phyloP scores from a whole-genome alignment of 2,797 vertebrate species.

The Mus caroli region DNA sequence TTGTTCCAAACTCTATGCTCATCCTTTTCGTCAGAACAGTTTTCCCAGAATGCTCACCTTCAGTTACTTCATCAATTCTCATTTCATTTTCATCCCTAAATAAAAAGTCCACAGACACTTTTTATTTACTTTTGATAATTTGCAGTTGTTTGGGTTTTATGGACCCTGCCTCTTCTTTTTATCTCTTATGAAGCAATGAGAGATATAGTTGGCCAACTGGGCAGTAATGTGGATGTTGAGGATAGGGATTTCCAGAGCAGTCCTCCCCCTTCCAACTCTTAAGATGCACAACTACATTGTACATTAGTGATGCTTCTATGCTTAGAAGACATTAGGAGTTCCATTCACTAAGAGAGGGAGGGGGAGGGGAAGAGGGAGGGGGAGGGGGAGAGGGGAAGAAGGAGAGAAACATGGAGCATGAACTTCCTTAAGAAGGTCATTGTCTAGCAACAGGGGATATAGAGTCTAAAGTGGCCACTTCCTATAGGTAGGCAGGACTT shows the following conservation, averaged over 20 bases:
- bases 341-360: too few species aligned
- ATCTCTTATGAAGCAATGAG: background rate
- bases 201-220: background rate
- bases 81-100: background rate
- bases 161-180: too few species aligned
- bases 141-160: background rate
- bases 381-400: too few species aligned
- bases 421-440: background rate
- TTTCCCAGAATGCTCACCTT: background rate
- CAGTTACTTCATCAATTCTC: background rate
- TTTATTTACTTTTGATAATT: background rate
- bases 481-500: too few species aligned
- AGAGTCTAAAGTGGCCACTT: too few species aligned
- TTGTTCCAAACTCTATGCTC: background rate
- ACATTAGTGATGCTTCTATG: background rate
- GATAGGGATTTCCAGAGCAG: background rate
- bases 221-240: background rate
- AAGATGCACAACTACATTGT: background rate
- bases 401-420: background rate
- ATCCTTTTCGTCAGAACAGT: background rate
- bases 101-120: background rate
- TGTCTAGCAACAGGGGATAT: too few species aligned
- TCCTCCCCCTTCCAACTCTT: background rate
- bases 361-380: too few species aligned
- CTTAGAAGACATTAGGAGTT: background rate